Evolutionary conservation across 2,888 invertebrate genomes (phyloP).

Genomic region (Altica lythri): DNA sequence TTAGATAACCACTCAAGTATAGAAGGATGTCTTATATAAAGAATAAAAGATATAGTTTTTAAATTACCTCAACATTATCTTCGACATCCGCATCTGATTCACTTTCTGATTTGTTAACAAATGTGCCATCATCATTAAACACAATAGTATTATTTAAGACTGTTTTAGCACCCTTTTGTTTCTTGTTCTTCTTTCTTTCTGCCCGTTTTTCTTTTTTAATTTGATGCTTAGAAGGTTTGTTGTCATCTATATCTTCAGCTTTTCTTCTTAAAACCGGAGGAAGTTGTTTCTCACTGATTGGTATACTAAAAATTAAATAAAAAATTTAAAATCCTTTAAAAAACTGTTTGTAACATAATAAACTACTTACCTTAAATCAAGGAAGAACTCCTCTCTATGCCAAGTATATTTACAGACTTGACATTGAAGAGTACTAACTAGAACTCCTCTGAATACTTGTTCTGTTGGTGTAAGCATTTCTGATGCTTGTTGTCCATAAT

Average conservation of each 20-base stretch:
- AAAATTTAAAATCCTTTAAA: not conserved
- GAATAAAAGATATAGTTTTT: slow-evolving; percentile 5
- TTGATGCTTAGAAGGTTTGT: slow-evolving; percentile 68
- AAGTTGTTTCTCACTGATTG: slow-evolving; percentile 78
- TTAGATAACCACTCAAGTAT: too few relatives aligned
- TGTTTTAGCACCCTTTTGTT: slow-evolving; percentile 50
- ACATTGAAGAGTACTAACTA: slow-evolving; percentile 88
- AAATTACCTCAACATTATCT: slow-evolving; percentile 69
- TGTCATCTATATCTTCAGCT: slow-evolving; percentile 57
- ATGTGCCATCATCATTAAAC: slow-evolving; percentile 52
- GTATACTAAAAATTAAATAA: slow-evolving; percentile 66
- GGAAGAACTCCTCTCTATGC: slow-evolving; percentile 87
- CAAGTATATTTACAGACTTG: slow-evolving; percentile 87
- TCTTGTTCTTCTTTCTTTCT: slow-evolving; percentile 62
- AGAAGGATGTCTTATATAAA: too few relatives aligned
- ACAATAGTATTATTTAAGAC: slow-evolving; percentile 2
- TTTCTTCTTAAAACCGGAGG: slow-evolving; percentile 65
- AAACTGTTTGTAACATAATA: not conserved
- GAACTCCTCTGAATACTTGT: slow-evolving; percentile 89
- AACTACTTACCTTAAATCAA: slow-evolving; percentile 73
- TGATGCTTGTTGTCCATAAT: slow-evolving; percentile 80
- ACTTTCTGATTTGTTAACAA: slow-evolving; percentile 63
- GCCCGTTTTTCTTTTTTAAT: slow-evolving; percentile 67
- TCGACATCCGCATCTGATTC: slow-evolving; percentile 83
- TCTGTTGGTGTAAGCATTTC: slow-evolving; percentile 81